Evolutionary conservation across 35 echinoderm and acorn worm genomes (phyloP), one percentile per base, ranked within the genome.

Genomic region (Anneissia japonica): DNA sequence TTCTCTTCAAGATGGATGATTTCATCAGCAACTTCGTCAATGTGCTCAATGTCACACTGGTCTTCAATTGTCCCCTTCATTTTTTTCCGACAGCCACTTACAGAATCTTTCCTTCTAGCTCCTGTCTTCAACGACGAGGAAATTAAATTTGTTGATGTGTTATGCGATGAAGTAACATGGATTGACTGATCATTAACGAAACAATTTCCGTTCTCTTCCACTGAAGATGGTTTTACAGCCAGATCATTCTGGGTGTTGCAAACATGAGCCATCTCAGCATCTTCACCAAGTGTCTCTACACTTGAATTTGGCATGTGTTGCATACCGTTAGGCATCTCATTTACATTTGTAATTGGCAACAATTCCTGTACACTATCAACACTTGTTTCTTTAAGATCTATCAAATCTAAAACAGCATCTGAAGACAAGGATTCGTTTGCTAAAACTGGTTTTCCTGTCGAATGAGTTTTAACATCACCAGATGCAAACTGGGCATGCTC

Each of bases 401-500:
- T 16, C 51, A 64, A 19, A 1, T 23, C 26, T 3, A 9, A 1
- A 64, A 16, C 51, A 2, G 7, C 21, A 64, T 64, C 1, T 23
- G 51, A 26, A 12, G 51, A 64, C 51, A 64, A 64, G 11, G 51
- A 23, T 43, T 43, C 40, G 14, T 14, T 43, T 26, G 51, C 11
- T 26, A 23, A 64, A 19, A 19, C 51, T 64, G 51, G 7, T 12
- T 1, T 12, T 16, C 10, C 11, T 16, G 1, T 1, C 7, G 7
- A 16, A 6, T 43, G 4, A 6, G 14, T 14, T 43, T 43, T 43
- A 26, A 64, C 51, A 64, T 64, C 51, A 19, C 7, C 51, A 19
- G 51, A 64, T 64, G 51, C 51, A 64, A 64, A 19, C 51, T 64
- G 51, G 2, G 51, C 87, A 56, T 86, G 86, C 35, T 97, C 88